Conservation (phyloP, 2,888 invertebrate species). For the Priocnemis perturbator region DNA sequence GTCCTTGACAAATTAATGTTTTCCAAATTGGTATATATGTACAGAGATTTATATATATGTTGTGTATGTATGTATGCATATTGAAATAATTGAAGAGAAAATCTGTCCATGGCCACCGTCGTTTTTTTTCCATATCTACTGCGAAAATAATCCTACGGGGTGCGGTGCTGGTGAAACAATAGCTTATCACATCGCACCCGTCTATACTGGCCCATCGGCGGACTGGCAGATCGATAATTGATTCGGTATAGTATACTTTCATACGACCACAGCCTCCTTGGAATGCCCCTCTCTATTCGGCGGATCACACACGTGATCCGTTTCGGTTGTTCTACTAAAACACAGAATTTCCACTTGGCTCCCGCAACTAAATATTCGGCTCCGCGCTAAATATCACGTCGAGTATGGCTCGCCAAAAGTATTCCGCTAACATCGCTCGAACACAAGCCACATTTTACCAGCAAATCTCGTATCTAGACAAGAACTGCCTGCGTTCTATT, state of each 20-base stretch:
- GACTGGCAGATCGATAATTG: constrained; percentile 29
- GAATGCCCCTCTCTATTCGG: constrained; percentile 20
- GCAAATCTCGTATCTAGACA: too few species aligned
- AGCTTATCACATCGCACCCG: constrained; percentile 1
- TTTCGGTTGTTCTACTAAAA: too few species aligned
- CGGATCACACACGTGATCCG: too few species aligned
- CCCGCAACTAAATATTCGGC: too few species aligned
- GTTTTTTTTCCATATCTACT: background rate
- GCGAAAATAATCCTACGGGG: background rate
- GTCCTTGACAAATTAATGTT: background rate
- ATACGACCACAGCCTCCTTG: constrained; percentile 46
- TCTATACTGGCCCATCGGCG: constrained; percentile 10
- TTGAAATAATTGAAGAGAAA: background rate
- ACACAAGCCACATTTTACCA: too few species aligned
- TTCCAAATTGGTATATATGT: background rate
- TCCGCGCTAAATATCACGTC: too few species aligned
- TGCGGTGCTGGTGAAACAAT: background rate
- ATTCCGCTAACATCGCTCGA: too few species aligned
- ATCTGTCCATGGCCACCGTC: background rate
- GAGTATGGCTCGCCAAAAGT: too few species aligned
- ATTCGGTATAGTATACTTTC: constrained; percentile 44
- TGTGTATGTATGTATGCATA: too few species aligned
- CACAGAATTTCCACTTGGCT: too few species aligned
- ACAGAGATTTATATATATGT: background rate
- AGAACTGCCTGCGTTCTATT: too few species aligned